phyloP scores from a whole-genome alignment of 2,797 vertebrate species.

The Sibirionetta formosa region DNA sequence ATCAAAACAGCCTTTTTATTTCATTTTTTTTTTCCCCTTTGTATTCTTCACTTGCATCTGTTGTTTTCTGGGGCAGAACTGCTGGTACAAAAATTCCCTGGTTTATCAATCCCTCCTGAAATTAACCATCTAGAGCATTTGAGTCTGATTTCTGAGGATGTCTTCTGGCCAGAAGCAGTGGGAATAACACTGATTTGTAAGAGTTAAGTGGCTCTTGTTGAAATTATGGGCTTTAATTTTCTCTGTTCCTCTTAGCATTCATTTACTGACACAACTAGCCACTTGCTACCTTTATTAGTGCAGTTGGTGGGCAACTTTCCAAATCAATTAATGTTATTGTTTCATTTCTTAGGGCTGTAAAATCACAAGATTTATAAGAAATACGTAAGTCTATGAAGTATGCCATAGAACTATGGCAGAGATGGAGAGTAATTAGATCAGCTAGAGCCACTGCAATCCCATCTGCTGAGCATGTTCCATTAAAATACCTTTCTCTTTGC shows the following conservation, averaged over 20 bases:
- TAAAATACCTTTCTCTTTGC: background rate
- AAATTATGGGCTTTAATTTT: background rate
- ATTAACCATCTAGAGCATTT: background rate
- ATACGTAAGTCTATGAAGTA: background rate
- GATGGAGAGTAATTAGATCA: constrained; percentile 15
- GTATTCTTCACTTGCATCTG: background rate
- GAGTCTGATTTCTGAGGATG: background rate
- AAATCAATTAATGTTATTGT: constrained; percentile 60
- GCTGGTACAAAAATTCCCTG: accelerated
- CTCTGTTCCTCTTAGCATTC: background rate
- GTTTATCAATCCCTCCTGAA: background rate
- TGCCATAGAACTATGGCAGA: background rate
- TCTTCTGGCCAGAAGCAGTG: background rate
- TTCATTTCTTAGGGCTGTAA: constrained; percentile 40
- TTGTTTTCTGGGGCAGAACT: background rate
- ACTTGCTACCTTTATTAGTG: background rate
- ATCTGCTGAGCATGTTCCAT: constrained; percentile 21
- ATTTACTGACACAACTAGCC: background rate
- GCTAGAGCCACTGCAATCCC: constrained; percentile 16
- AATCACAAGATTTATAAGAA: constrained; percentile 41
- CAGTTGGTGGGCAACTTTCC: constrained; percentile 31
- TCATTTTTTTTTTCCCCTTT: accelerated
- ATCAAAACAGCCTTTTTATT: background rate
- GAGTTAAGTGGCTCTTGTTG: background rate
- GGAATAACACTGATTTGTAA: background rate